Evolutionary conservation across 2,888 invertebrate genomes (phyloP).

Genomic region (Dexiosoma caninum): DNA sequence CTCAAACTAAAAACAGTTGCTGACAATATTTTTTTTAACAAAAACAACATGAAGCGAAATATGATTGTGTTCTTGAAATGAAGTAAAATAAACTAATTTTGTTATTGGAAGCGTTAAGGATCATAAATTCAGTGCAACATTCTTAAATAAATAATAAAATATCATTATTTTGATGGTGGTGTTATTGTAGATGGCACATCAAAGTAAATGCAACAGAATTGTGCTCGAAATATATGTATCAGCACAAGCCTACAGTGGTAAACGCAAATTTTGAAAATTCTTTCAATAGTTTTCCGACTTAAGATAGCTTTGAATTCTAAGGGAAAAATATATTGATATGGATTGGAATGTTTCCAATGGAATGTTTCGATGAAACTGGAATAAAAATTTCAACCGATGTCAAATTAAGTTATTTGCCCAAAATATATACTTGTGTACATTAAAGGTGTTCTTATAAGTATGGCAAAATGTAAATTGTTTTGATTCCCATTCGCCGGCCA

Average conservation of each 20-base stretch:
- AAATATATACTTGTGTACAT: too few relatives aligned
- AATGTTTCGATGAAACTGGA: too few relatives aligned
- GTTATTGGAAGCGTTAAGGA: slow-evolving; percentile 63
- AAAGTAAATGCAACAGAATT: slow-evolving; percentile 26
- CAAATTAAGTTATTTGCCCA: too few relatives aligned
- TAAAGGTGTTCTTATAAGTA: too few relatives aligned
- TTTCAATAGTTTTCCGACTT: too few relatives aligned
- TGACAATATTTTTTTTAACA: slow-evolving; percentile 68
- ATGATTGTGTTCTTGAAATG: slow-evolving; percentile 73
- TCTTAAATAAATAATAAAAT: slow-evolving; percentile 58
- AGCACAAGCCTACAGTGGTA: background rate
- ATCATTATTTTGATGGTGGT: slow-evolving; percentile 36
- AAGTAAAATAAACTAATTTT: slow-evolving; percentile 74
- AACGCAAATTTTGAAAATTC: too few relatives aligned
- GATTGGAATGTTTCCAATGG: too few relatives aligned
- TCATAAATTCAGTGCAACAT: slow-evolving; percentile 59
- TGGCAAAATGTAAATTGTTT: too few relatives aligned
- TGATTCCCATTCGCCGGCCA: too few relatives aligned
- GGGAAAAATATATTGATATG: too few relatives aligned
- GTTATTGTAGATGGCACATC: slow-evolving; percentile 52
- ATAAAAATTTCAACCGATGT: too few relatives aligned
- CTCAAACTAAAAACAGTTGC: slow-evolving; percentile 44
- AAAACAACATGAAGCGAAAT: slow-evolving; percentile 71
- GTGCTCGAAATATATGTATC: background rate
- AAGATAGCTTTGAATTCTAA: too few relatives aligned